Percentiles rank a stretch among this genome's conserved stretches.
phyloP scores from a whole-genome alignment of 2,113 vertebrate genomes.

The Narcine bancroftii region DNA sequence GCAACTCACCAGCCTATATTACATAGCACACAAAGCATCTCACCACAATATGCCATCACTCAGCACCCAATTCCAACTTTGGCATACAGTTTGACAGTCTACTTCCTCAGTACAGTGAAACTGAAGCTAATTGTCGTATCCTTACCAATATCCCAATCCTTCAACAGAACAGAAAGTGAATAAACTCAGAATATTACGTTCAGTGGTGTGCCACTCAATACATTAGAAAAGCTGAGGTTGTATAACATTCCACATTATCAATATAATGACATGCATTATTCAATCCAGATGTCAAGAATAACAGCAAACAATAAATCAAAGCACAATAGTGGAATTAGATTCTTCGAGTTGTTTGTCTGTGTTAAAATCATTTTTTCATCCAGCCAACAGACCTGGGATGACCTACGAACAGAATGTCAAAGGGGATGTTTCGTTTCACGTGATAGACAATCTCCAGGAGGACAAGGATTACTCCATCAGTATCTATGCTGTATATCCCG shows the following conservation, averaged over 20 bases:
- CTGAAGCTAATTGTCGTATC: background rate
- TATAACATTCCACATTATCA: background rate
- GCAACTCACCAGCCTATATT: background rate
- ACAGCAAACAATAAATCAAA: background rate
- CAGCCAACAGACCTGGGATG: slow-evolving; percentile 62
- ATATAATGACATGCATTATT: background rate
- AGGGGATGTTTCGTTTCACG: slow-evolving; percentile 61
- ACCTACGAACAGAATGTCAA: slow-evolving; percentile 61
- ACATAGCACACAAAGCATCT: background rate
- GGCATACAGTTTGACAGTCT: background rate
- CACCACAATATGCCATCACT: background rate
- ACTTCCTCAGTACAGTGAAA: background rate
- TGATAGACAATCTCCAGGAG: slow-evolving; percentile 71
- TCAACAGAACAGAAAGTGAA: background rate
- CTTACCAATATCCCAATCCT: background rate
- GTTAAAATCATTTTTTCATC: slow-evolving; percentile 25
- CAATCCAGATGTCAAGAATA: background rate
- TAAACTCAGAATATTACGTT: background rate
- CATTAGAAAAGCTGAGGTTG: background rate
- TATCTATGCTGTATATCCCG: slow-evolving; percentile 61
- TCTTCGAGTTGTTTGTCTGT: background rate
- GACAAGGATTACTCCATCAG: slow-evolving; percentile 68
- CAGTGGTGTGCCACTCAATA: background rate
- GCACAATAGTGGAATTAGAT: background rate
- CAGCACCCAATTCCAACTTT: background rate